Evolutionary conservation across 2,888 invertebrate genomes (phyloP).

Genomic region (Operophtera brumata): DNA sequence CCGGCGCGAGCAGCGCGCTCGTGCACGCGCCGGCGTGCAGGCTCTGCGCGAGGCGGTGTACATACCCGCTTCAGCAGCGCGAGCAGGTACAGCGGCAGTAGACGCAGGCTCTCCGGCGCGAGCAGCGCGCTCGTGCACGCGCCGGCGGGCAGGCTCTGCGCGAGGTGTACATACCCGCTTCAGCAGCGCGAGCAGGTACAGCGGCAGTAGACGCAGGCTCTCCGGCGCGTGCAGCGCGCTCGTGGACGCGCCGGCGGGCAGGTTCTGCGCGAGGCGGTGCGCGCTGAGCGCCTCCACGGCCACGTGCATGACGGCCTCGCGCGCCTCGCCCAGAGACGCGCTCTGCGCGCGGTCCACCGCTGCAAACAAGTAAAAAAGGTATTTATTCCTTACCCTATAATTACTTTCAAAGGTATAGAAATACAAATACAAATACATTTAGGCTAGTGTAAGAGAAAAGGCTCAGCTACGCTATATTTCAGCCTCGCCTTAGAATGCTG

Average conservation of each 20-base stretch:
- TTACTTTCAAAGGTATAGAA: too few species aligned
- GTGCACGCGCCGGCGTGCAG: slow-evolving; percentile 72
- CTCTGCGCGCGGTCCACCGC: slow-evolving; percentile 95
- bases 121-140: slow-evolving; percentile 79
- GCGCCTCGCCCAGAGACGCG: slow-evolving; percentile 93
- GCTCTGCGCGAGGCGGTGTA: slow-evolving; percentile 78
- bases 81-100: slow-evolving; percentile 93
- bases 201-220: slow-evolving; percentile 90
- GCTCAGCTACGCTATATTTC: too few species aligned
- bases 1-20: slow-evolving; percentile 86
- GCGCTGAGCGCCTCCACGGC: slow-evolving; percentile 88
- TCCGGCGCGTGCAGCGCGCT: slow-evolving; percentile 87
- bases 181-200: slow-evolving; percentile 93
- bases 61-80: slow-evolving; percentile 87
- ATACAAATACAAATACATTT: too few species aligned
- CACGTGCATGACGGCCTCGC: slow-evolving; percentile 98
- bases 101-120: slow-evolving; percentile 87
- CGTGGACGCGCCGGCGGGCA: slow-evolving; percentile 71
- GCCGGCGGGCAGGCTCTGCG: slow-evolving; percentile 82
- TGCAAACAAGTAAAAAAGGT: slow-evolving; percentile 43
- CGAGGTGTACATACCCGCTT: slow-evolving; percentile 78
- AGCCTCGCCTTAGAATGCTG: too few species aligned
- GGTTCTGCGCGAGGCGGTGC: slow-evolving; percentile 78
- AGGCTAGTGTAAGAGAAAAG: too few species aligned
- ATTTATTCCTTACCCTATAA: too few species aligned